A percentile compares a stretch with the other conserved stretches of the same genome.
phyloP scores from a whole-genome alignment of 2,888 invertebrate genomes.

The Lycocerus yunnanus region DNA sequence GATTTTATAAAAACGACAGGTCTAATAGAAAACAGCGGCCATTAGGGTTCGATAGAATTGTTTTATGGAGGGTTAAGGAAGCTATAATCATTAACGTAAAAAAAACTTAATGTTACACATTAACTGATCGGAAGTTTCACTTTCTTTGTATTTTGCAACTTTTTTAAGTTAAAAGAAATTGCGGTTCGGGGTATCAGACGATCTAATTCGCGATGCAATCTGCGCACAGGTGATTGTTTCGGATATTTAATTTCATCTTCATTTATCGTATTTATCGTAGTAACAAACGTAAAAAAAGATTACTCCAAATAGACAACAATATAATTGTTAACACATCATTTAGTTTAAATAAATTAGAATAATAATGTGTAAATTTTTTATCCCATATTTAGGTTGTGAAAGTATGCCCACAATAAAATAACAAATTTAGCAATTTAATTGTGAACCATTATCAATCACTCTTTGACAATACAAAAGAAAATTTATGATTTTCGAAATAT shows the following conservation, averaged over 20 bases:
- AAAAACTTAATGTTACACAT: neutral
- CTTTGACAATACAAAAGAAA: slow-evolving; percentile 5
- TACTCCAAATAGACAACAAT: neutral
- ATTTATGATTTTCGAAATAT: neutral
- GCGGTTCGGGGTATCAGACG: neutral
- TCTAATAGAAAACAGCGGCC: neutral
- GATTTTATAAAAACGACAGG: neutral
- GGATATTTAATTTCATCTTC: no score
- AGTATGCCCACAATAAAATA: slow-evolving; percentile 1
- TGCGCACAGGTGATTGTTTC: no score
- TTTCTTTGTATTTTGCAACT: neutral
- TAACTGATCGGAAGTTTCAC: neutral
- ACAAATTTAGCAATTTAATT: slow-evolving; percentile 4
- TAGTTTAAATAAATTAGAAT: neutral
- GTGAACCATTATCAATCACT: neutral
- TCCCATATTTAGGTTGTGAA: neutral
- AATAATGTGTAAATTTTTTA: neutral
- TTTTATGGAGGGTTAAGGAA: slow-evolving; percentile 44
- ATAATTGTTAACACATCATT: neutral
- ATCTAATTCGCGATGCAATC: no score
- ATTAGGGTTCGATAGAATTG: slow-evolving; percentile 44
- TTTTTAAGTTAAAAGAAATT: neutral
- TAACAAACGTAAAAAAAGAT: no score
- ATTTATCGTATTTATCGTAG: no score
- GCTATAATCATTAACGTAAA: slow-evolving; percentile 48